phyloP scores from a whole-genome alignment of 2,113 vertebrate species.

The Coturnix japonica region DNA sequence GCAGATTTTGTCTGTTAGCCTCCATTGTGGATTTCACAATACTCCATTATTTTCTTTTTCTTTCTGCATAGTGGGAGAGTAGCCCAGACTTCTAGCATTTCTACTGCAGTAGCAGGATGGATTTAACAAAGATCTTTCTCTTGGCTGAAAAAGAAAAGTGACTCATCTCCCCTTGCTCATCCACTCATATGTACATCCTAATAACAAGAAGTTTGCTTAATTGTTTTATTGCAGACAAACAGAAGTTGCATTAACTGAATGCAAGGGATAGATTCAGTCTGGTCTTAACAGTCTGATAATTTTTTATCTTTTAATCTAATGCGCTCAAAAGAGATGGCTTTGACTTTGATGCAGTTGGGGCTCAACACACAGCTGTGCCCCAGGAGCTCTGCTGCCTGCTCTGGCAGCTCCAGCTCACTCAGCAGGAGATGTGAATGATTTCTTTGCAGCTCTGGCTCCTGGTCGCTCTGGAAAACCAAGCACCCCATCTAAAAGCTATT shows the following conservation, averaged over 20 bases:
- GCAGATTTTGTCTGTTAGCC: neutral
- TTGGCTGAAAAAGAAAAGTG: neutral
- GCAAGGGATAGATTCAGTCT: neutral
- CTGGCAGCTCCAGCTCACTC: neutral
- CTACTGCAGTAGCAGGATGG: neutral
- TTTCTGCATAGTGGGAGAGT: neutral
- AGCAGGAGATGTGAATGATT: neutral
- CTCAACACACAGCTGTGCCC: neutral
- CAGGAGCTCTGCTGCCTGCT: neutral
- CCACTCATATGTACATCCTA: neutral
- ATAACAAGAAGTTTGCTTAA: neutral
- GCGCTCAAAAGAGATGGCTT: neutral
- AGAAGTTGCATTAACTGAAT: neutral
- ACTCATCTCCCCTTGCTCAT: neutral
- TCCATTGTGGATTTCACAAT: slow-evolving; percentile 33
- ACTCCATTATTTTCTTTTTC: slow-evolving; percentile 12
- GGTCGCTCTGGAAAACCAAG: slow-evolving; percentile 35
- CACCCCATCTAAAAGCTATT: slow-evolving; percentile 5
- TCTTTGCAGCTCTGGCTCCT: neutral
- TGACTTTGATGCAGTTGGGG: neutral
- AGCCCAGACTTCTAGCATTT: neutral
- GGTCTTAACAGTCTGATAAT: neutral
- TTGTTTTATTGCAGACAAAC: neutral
- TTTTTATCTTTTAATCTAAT: neutral
- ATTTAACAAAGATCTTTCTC: neutral